phyloP scores from a whole-genome alignment of 2,888 invertebrate genomes.

The Ophion costatus region DNA sequence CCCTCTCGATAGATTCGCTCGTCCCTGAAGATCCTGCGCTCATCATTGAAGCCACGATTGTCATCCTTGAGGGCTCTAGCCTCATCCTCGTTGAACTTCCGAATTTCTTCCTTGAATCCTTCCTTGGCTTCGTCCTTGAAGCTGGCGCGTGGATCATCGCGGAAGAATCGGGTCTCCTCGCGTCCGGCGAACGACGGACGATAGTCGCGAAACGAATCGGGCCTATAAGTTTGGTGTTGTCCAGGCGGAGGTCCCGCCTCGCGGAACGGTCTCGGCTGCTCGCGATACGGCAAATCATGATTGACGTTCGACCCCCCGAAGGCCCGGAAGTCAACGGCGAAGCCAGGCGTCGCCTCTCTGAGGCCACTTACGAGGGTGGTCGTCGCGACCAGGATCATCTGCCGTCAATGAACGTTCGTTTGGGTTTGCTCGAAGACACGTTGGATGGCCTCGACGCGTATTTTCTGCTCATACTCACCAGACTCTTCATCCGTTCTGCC shows the following conservation, averaged over 20 bases:
- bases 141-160: conserved; percentile 23
- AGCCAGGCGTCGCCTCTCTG: conserved; percentile 63
- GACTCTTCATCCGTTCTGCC: conserved; percentile 48
- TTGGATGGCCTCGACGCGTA: neutral
- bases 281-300: conserved; percentile 64
- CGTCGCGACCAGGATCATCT: conserved; percentile 73
- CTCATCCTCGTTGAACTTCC: conserved; percentile 59
- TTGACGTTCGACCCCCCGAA: conserved; percentile 67
- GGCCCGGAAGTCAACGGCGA: conserved; percentile 68
- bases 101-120: conserved; percentile 58
- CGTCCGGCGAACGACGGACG: conserved; percentile 30
- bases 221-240: conserved; percentile 65
- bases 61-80: conserved; percentile 55
- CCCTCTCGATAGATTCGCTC: conserved; percentile 23
- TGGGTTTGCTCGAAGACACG: neutral
- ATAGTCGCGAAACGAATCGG: conserved; percentile 64
- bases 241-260: conserved; percentile 11
- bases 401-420: conserved; percentile 15
- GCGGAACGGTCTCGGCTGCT: conserved; percentile 58
- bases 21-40: conserved; percentile 52
- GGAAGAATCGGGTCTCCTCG: conserved; percentile 40
- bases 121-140: conserved; percentile 59
- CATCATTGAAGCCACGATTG: conserved; percentile 53
- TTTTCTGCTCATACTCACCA: conserved; percentile 61
- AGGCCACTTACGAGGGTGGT: conserved; percentile 68